Evolutionary conservation across 2,888 invertebrate species (phyloP), one percentile per base, ranked within the genome.

Genomic region (Cryptus armator): DNA sequence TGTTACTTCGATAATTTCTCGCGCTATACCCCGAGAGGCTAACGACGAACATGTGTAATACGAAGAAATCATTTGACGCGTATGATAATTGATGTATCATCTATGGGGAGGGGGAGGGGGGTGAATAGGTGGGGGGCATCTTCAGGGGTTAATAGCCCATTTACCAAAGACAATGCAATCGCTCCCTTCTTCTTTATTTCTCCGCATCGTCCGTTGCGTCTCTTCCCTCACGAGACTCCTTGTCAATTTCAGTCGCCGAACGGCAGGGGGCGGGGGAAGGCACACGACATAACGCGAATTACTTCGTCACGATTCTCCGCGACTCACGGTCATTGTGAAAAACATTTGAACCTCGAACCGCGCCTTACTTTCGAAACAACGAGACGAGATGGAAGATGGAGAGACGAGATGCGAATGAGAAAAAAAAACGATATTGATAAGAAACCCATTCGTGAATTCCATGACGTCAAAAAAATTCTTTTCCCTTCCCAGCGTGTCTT

Each of bases 351-450:
- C 48, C 16, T 32, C 51, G 70, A 14, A 32, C 32, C 24, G 37
- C 43, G 37, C 10, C 56, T 24, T n/a, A 48, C 29, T 51, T 24
- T 53, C 44, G 70, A 53, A 71, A 71, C 19, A 29, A 32, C 29
- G 32, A 62, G 24, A 4, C 62, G 62, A n/a, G 37, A 62, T 62
- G 29, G 12, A 19, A 66, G 37, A 9, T 37, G 37, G 6, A 9
- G 56, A 9, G 24, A 24, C 19, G 24, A 19, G 44, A 12, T 1
- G 19, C 14, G 67, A 67, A 19, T 16, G 19, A 19, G n/a, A 46
- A 62, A 32, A 64, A 62, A 62, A 48, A 56, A 62, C 10, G n/a
- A 62, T 16, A 64, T 62, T 32, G 46, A 62, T 75, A 75, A 75
- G 46, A 75, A 48, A 48, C 46, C 14, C 19, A 62, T 64, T 46